These are phyloP conservation scores for Plotosus lineatus DNA, from an alignment of 2,113 vertebrate genomes.

Conservation along the genomic window DNA sequence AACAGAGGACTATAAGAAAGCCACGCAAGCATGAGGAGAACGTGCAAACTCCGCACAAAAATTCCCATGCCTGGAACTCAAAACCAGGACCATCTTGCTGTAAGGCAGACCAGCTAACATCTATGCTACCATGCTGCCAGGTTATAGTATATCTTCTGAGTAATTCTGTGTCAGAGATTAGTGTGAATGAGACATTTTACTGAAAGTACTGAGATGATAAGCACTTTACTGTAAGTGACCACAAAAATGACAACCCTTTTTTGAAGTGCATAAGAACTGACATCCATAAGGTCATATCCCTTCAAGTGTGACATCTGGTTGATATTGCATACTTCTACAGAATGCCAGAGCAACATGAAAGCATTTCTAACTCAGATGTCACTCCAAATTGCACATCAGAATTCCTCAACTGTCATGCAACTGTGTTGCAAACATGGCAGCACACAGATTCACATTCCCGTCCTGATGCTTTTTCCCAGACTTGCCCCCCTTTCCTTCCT, in stretches of 20 bases:
- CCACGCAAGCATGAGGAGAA: no score
- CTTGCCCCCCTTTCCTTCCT: not conserved
- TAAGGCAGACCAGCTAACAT: no score
- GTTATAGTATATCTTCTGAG: not conserved
- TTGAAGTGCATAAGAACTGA: constrained; percentile 26
- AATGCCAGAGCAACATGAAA: constrained; percentile 12
- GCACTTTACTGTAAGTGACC: not conserved
- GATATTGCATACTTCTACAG: constrained; percentile 34
- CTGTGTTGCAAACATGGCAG: constrained; percentile 33
- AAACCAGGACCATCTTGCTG: no score
- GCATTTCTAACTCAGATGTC: constrained; percentile 25
- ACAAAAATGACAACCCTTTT: constrained; percentile 15
- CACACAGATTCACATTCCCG: constrained; percentile 7
- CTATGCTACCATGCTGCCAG: no score
- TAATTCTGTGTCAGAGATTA: not conserved
- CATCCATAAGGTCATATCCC: constrained; percentile 30
- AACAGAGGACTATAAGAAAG: no score
- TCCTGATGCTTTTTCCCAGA: not conserved
- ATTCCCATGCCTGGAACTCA: no score
- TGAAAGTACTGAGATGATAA: not conserved
- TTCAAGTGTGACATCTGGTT: constrained; percentile 33
- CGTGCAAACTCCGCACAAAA: no score
- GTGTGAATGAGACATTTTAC: constrained; percentile 12
- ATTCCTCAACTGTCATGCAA: constrained; percentile 36
- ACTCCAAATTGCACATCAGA: constrained; percentile 43